Base-by-base conservation (phyloP, 2,888 invertebrate species). In the Coenonympha arcania region DNA sequence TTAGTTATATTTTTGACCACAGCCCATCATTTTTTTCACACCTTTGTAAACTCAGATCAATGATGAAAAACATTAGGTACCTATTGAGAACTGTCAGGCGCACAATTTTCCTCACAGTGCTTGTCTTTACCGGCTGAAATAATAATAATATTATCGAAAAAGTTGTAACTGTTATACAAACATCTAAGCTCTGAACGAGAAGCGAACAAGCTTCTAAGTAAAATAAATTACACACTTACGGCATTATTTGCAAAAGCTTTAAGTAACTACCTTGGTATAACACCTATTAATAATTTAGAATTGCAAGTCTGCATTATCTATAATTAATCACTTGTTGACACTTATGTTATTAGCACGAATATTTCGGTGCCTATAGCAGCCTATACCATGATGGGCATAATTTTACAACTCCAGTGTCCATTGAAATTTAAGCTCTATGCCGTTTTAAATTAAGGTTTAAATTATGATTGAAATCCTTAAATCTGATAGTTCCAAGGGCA, bases 401-500 rank as follows among this genome's bases (percentile, higher is more conserved):
- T 13, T 9, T 3, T 15, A 30, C 15, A 20, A 42, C 8, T 13
- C 11, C 2, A 15, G 1, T 9, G 0, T 2, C 2, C 22, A 24
- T 39, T 24, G 1, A 4, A 39, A 24, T 24, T 39, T n/a, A n/a
- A 39, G 15, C 39, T 39, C 15, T 39, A 39, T n/a, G n/a, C 9
- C 4, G 2, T 9, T 4, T 15, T 39, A 0, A 4, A 4, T 4
- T 15, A 11, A 5, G 15, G 24, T 39, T 6, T 39, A 15, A 15
- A 30, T 5, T 19, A 8, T 8, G 5, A 30, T 49, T n/a, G n/a
- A 30, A 22, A 41, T 41, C 16, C 9, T n/a, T n/a, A 41, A 16
- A 22, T 40, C 46, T 37, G n/a, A 50, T 36, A 39, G 46, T 36
- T 55, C 45, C 51, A 55, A 52, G 57, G 48, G 37, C 54, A 54